Evolutionary conservation across 1,140 invertebrate species (phyloP).

Genomic region (Zaprionus ornatus): DNA sequence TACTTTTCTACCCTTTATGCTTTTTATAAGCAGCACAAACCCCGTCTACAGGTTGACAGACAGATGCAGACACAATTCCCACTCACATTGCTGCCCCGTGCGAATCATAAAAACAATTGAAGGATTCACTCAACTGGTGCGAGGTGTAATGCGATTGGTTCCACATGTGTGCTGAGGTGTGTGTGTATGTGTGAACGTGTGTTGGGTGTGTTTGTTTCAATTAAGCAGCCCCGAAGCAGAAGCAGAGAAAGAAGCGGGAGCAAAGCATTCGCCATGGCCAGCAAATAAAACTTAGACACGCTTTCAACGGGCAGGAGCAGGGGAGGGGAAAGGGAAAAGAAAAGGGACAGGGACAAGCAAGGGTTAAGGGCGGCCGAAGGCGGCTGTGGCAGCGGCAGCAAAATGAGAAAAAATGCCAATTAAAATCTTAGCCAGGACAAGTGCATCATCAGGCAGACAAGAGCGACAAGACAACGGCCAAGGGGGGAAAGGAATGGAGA

Average conservation of each 20-base stretch:
- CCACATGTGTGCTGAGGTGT: constrained; percentile 35
- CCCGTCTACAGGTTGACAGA: not conserved
- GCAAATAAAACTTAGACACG: constrained; percentile 81
- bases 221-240: constrained; percentile 46
- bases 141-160: constrained; percentile 69
- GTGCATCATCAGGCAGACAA: constrained; percentile 56
- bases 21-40: too few relatives aligned
- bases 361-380: constrained; percentile 29
- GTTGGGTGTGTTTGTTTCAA: constrained; percentile 63
- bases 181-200: constrained; percentile 21
- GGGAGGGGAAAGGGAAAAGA: not conserved
- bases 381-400: constrained; percentile 2
- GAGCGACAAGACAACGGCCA: constrained; percentile 2
- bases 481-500: constrained; percentile 6
- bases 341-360: not conserved
- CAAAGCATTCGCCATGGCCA: constrained; percentile 68
- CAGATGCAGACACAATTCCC: not conserved
- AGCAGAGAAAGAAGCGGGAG: not conserved
- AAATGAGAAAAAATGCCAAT: constrained; percentile 72
- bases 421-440: constrained; percentile 77
- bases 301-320: constrained; percentile 17
- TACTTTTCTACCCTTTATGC: too few relatives aligned
- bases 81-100: not conserved
- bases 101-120: constrained; percentile 3
- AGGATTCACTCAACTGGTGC: constrained; percentile 57